Percentiles rank a stretch among this genome's conserved stretches.
These are phyloP conservation scores for Brenthis hecate DNA, from an alignment of 2,888 invertebrate species.

Conservation along the genomic window DNA sequence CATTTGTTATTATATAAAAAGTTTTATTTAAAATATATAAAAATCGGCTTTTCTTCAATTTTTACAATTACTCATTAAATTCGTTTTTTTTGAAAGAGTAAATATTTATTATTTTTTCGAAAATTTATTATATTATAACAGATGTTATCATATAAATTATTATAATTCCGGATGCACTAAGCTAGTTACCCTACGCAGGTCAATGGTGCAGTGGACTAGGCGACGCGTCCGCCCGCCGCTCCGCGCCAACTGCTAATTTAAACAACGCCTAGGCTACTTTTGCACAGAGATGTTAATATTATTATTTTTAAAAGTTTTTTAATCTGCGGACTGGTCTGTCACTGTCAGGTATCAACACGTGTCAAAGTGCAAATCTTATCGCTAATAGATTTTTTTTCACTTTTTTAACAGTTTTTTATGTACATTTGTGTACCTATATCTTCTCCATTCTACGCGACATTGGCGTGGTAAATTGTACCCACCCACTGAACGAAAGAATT, in stretches of 20 bases:
- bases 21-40: no score
- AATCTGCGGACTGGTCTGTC: background rate
- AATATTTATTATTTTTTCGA: background rate
- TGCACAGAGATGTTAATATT: slow-evolving; percentile 25
- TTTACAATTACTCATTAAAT: no score
- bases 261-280: slow-evolving; percentile 48
- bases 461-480: background rate
- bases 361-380: no score
- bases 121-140: background rate
- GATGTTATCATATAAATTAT: slow-evolving; percentile 2
- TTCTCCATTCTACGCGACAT: no score
- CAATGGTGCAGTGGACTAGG: slow-evolving; percentile 82
- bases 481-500: background rate
- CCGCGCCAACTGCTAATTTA: slow-evolving; percentile 72
- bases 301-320: background rate
- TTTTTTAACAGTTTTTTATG: no score
- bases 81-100: background rate
- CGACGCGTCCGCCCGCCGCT: slow-evolving; percentile 68
- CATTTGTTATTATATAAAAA: no score
- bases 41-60: no score
- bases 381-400: no score
- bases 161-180: slow-evolving; percentile 16
- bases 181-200: slow-evolving; percentile 76
- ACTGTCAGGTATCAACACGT: background rate
- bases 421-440: no score